Evolutionary conservation across 1,140 invertebrate species (phyloP).

Genomic region (Pectinophora gossypiella): DNA sequence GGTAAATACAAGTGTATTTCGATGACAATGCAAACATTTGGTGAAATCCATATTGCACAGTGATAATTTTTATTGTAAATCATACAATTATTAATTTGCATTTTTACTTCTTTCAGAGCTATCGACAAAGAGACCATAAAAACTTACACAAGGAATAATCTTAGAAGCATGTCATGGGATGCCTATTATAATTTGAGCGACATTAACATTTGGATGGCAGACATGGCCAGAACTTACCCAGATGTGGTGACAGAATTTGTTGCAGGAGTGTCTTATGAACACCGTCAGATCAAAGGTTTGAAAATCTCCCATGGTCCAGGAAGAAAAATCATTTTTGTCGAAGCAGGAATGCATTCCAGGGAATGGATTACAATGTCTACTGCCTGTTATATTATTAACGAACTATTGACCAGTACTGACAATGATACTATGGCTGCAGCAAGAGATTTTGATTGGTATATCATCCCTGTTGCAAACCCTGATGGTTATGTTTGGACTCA

Average conservation of each 20-base stretch:
- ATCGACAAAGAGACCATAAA: slow-evolving; percentile 44
- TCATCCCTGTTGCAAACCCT: slow-evolving; percentile 82
- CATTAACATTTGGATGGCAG: slow-evolving; percentile 63
- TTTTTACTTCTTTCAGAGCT: slow-evolving; percentile 26
- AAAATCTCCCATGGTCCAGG: slow-evolving; percentile 76
- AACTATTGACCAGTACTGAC: slow-evolving; percentile 73
- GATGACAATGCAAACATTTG: too few species aligned
- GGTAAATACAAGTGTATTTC: too few species aligned
- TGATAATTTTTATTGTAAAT: too few species aligned
- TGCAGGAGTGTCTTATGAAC: slow-evolving; percentile 76
- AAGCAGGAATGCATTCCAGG: slow-evolving; percentile 79
- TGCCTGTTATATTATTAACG: slow-evolving; percentile 77
- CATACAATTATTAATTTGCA: too few species aligned
- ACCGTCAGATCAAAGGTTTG: slow-evolving; percentile 78
- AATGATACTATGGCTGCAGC: slow-evolving; percentile 63
- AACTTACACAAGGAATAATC: slow-evolving; percentile 31
- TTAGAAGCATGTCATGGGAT: slow-evolving; percentile 63
- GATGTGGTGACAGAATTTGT: slow-evolving; percentile 60
- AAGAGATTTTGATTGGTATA: slow-evolving; percentile 82
- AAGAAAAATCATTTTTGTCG: slow-evolving; percentile 68
- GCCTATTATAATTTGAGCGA: slow-evolving; percentile 71
- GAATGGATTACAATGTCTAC: slow-evolving; percentile 83
- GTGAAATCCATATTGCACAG: too few species aligned
- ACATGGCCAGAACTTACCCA: slow-evolving; percentile 61
- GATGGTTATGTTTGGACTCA: slow-evolving; percentile 82